phyloP scores from a whole-genome alignment of 2,113 vertebrate species.

The Gymnocephalus cernua region DNA sequence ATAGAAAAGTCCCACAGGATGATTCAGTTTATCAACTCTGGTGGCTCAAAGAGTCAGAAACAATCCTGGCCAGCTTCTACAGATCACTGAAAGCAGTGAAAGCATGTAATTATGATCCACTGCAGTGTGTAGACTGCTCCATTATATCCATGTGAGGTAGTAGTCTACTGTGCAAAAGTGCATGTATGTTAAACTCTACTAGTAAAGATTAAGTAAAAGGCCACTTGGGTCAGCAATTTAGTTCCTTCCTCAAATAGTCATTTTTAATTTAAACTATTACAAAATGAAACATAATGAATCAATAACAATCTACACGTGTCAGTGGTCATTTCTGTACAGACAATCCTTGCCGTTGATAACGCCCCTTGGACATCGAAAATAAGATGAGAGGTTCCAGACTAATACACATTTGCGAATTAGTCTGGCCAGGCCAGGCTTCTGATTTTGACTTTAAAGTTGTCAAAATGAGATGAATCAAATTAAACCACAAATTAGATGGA shows the following conservation, averaged over 20 bases:
- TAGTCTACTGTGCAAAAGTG: not conserved
- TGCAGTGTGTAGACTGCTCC: not conserved
- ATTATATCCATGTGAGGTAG: not conserved
- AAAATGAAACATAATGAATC: not conserved
- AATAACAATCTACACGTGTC: not conserved
- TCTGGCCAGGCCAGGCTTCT: no score
- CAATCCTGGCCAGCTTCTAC: constrained; percentile 11
- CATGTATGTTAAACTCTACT: not conserved
- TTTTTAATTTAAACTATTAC: not conserved
- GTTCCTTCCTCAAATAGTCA: not conserved
- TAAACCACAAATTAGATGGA: not conserved
- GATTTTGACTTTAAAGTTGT: not conserved
- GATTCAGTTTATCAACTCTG: constrained; percentile 34
- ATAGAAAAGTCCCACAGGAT: constrained; percentile 50
- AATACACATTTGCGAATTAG: no score
- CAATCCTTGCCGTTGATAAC: no score
- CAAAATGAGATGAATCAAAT: constrained; percentile 1
- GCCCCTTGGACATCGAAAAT: no score
- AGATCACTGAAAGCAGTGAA: constrained; percentile 17
- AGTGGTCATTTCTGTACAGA: not conserved
- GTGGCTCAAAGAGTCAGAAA: constrained; percentile 35
- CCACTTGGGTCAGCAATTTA: not conserved
- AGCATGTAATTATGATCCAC: constrained; percentile 6
- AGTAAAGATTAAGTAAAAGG: not conserved
- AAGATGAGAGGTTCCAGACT: no score